These are phyloP conservation scores for Cassiopea xamachana DNA, from an alignment of 30 jellyfish, hydroid and myxozoan species.

Conservation along the genomic window DNA sequence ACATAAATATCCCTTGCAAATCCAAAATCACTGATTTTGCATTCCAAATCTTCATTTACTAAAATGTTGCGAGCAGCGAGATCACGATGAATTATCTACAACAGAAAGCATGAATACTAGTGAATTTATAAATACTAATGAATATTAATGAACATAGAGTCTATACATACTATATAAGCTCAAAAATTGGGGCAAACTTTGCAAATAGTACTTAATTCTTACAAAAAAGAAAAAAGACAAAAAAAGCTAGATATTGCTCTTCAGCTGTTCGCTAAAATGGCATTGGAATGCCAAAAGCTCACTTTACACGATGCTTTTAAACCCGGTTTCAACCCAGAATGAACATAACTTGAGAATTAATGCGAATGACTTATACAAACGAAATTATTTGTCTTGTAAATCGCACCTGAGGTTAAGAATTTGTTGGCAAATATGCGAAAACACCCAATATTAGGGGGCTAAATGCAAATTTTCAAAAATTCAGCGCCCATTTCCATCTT, in stretches of 20 bases:
- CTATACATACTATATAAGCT: no score
- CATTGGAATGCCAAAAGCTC: background rate
- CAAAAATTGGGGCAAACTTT: background rate
- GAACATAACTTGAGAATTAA: no score
- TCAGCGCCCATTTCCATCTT: no score
- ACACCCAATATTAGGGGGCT: no score
- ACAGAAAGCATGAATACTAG: background rate
- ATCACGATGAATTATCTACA: slow-evolving; percentile 94
- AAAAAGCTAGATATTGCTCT: background rate
- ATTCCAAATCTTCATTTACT: slow-evolving; percentile 82
- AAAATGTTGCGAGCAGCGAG: slow-evolving; percentile 90
- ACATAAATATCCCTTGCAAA: slow-evolving; percentile 97
- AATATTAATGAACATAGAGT: background rate
- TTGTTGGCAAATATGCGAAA: no score
- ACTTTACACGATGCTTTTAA: no score
- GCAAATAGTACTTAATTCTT: background rate
- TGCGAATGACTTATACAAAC: no score
- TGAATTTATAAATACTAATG: no score
- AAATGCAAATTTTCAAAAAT: no score
- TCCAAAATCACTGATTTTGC: slow-evolving; percentile 95
- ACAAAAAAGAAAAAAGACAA: background rate
- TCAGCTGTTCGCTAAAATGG: background rate
- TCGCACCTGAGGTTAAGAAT: no score
- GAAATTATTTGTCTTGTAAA: no score
- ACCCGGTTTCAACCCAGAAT: no score